Percentiles rank a stretch among this genome's conserved stretches.
phyloP scores from a whole-genome alignment of 2,113 vertebrate species.

The Mellivora capensis region DNA sequence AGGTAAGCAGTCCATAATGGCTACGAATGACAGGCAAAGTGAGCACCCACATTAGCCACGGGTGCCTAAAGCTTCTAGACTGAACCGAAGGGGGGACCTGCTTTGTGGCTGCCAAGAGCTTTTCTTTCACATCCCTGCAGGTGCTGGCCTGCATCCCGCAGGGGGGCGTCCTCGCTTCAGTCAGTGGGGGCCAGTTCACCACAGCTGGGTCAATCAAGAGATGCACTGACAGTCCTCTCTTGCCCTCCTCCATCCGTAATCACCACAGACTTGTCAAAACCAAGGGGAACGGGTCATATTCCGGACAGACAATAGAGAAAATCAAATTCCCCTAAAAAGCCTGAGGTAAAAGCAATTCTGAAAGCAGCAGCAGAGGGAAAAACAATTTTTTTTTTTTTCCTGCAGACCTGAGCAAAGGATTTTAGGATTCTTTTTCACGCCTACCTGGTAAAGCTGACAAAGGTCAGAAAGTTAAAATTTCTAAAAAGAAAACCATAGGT shows the following conservation, averaged over 20 bases:
- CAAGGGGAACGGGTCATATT: not conserved
- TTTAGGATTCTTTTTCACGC: not conserved
- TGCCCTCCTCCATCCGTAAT: conserved; percentile 58
- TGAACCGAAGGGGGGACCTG: not conserved
- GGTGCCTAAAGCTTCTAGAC: not conserved
- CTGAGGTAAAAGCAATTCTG: conserved; percentile 52
- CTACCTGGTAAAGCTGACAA: not conserved
- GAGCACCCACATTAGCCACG: not conserved
- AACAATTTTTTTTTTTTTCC: not conserved
- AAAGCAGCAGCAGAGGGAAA: conserved; percentile 24
- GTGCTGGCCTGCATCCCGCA: not conserved
- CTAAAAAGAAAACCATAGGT: not conserved
- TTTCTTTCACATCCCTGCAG: not conserved
- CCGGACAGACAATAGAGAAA: conserved; percentile 28
- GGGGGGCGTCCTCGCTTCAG: conserved; percentile 40
- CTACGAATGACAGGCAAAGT: not conserved
- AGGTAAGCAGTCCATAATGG: not conserved
- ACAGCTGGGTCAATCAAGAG: conserved; percentile 61
- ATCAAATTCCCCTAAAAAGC: conserved; percentile 28
- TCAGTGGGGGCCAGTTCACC: conserved; percentile 18
- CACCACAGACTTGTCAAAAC: conserved; percentile 8
- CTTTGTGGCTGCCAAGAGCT: too few species aligned
- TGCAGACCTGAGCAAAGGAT: conserved; percentile 1
- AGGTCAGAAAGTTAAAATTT: conserved; percentile 43
- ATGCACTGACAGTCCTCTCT: not conserved